These are phyloP conservation scores for Prionace glauca DNA, from an alignment of 2,797 vertebrate species.

Conservation along the genomic window DNA sequence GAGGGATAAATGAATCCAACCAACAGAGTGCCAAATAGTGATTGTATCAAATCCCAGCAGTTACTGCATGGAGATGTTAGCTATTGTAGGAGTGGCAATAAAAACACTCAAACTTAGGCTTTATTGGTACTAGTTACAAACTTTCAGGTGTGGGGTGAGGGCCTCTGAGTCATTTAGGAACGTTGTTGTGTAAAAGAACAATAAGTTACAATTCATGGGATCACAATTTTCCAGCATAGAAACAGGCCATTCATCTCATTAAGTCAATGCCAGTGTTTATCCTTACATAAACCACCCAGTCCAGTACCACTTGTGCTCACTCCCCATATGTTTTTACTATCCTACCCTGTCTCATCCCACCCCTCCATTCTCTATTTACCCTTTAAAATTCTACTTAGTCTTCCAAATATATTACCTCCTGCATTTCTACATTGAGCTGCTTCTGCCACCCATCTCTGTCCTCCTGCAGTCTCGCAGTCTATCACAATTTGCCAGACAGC, in stretches of 20 bases:
- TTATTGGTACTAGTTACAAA: neutral
- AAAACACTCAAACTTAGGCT: neutral
- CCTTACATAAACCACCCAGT: neutral
- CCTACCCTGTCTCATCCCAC: neutral
- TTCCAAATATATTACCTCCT: neutral
- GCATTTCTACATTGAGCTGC: neutral
- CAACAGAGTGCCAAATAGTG: neutral
- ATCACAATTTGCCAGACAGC: neutral
- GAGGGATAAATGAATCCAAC: neutral
- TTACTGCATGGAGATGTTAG: neutral
- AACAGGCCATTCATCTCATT: neutral
- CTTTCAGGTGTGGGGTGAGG: neutral
- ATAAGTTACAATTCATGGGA: neutral
- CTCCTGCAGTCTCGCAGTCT: neutral
- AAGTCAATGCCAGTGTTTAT: neutral
- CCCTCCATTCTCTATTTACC: neutral
- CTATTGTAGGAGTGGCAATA: neutral
- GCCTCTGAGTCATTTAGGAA: neutral
- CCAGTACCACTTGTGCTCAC: neutral
- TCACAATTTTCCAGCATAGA: neutral
- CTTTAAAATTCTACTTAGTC: neutral
- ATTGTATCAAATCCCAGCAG: neutral
- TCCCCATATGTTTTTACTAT: neutral
- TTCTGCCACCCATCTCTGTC: neutral
- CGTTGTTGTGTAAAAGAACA: neutral